Base-by-base conservation (phyloP, 2,888 invertebrate species). In the Aricia artaxerxes region DNA sequence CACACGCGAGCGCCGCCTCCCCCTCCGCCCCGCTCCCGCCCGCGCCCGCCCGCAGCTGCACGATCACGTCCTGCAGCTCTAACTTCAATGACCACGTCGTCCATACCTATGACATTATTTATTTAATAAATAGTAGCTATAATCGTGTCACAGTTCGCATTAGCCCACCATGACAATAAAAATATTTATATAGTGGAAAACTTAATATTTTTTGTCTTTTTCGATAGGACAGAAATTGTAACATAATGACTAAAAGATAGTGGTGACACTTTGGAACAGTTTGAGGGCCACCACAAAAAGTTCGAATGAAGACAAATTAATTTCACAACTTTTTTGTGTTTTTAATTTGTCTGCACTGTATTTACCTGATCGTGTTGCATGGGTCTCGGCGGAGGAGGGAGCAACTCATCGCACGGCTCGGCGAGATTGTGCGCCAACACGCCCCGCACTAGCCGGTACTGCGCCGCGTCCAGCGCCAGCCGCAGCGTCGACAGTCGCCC, bases 341-440 rank as follows among this genome's bases (percentile, higher is more conserved):
- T 24, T 24, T 24, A 24, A 24, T 24, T 24, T 24, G 24, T 24
- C 24, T 24, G 24, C 24, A 24, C 24, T 24, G 24, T 24, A 24
- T 24, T 24, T 24, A 24, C 78, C 78, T 78, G 73, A 13, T 78
- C 53, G 73, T 44, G 76, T 78, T 53, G 73, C 79, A 77, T 75
- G 82, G 82, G 73, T 79, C 81, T 81, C 81, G 79, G 82, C 69
- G 82, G 73, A 73, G 73, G 82, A 83, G 84, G 87, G 84, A 85
- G 85, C 83, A 88, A 86, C 84, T 90, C 91, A 82, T 84, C 85
- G 81, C 87, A 95, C 84, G 96, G 95, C 90, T 99, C 99, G 1
- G 98, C 98, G 82, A 99, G 96, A 93, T 99, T 99, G 91, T 97
- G 97, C 2, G 97, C 96, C 7, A 99, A 94, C 80, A 99, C 95